Evolutionary conservation across 30 jellyfish, hydroid and myxozoan species (phyloP), one percentile per base, ranked within the genome.

Genomic region (Hydractinia echinata): DNA sequence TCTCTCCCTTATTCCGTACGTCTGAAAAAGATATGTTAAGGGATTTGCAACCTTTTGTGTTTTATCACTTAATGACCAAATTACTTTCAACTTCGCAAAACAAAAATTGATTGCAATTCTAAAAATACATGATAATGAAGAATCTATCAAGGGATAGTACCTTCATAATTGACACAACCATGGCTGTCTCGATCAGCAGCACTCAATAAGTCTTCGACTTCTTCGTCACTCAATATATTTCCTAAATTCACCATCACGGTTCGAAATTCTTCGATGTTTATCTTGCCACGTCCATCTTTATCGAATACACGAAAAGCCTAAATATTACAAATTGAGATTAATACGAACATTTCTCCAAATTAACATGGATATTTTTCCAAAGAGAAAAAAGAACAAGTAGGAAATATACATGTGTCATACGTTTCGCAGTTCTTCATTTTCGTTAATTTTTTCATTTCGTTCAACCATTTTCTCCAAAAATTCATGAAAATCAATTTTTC

Each of bases 241-340:
- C 84, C 84, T 52, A 76, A 61, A 54, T 76, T 76, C 80, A 54
- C 77, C 84, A 76, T 76, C 54, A 76, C 84, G 51, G 10, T 50
- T 0, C 80, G 77, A 16, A 76, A 55, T 18, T 76, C 84, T 49
- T 76, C 84, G 21, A 61, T 79, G 79, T 53, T 76, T 21, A 76
- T 76, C 1, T 15, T 50, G 1, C 84, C 84, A 3, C 5, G 4
- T 16, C 84, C 84, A 61, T 76, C 4, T 19, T 50, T 15, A 18
- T 76, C 84, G 76, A 76, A 76, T 19, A 76, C 84, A 16, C 79
- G 52, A n/a, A 76, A 76, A 7, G 84, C 84, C 79, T 76, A 30
- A 5, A 8, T 6, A 8, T 44, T 44, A 15, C 8, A 55, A 15
- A 19, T 55, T 10, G 77, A 74, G 16, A 55, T 16, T 58, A 11